Evolutionary conservation across 2,888 invertebrate genomes (phyloP), one percentile per base, ranked within the genome.

Genomic region (Aquatica leii): DNA sequence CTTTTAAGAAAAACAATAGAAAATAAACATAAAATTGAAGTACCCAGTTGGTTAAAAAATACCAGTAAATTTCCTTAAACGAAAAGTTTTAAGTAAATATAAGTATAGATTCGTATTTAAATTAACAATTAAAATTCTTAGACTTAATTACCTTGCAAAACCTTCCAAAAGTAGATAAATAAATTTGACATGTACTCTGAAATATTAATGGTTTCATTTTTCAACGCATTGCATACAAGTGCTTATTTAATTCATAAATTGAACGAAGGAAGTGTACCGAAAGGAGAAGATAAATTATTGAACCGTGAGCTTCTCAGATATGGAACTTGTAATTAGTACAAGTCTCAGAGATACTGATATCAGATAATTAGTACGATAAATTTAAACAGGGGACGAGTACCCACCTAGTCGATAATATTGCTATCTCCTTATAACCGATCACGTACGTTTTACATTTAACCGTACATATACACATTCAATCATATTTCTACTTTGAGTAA

Each of bases 351-450:
- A 70, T 71, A 69, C 68, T 57, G 65, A 69, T 72, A 70, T 67
- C 67, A 62, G 67, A 71, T 71, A 72, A 72, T 72, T 72, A 72
- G 71, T 69, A 67, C 70, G 68, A 72, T 72, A 72, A 72, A 72
- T 72, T 62, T 59, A 50, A 60, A 49, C 53, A n/a, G 24, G 54
- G 50, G 37, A 49, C 48, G 31, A 18, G 51, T 41, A 21, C 59
- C 60, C 48, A 60, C 46, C 60, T 54, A 54, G 60, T 60, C 54
- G 54, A 43, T 46, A 20, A 46, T 49, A 51, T 24, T 51, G 34
- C 35, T 18, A 31, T 18, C 34, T n/a, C 15, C 12, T 37, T 34
- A 52, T 34, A 52, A 15, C 15, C 35, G 35, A 52, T 35, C 52
- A 37, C 34, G 34, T 46, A 18, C 41, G 9, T 3, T 43, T 43